phyloP scores from a whole-genome alignment of 2,113 vertebrate genomes.

The Atractosteus spatula region DNA sequence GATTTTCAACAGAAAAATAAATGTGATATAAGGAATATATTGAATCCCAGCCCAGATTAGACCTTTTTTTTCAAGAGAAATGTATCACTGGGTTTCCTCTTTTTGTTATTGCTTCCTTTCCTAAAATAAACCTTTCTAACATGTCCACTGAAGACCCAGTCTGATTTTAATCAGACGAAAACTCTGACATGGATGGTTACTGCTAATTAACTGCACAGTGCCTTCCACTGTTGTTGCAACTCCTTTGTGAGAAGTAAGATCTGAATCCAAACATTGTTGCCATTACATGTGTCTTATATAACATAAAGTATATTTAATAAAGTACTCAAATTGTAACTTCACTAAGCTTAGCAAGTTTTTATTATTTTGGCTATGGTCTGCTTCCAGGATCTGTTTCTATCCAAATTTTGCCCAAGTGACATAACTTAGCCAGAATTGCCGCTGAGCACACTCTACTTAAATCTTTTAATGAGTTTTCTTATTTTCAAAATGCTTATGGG shows the following conservation, averaged over 20 bases:
- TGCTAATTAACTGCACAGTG: slow-evolving; percentile 32
- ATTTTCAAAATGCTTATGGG: background rate
- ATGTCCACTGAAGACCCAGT: background rate
- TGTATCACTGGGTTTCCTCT: too few species aligned
- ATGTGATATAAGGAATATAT: too few species aligned
- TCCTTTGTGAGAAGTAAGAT: background rate
- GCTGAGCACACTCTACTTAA: background rate
- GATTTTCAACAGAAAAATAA: too few species aligned
- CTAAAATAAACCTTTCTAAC: background rate
- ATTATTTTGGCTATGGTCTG: background rate
- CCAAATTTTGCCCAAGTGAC: slow-evolving; percentile 1
- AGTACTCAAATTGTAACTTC: background rate
- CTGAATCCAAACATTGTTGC: background rate
- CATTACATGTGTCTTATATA: background rate
- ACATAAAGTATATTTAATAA: slow-evolving; percentile 4
- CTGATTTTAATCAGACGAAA: slow-evolving; percentile 13
- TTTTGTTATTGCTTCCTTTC: too few species aligned
- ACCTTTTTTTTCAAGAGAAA: too few species aligned
- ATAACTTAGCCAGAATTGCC: background rate
- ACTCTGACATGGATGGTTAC: slow-evolving; percentile 26
- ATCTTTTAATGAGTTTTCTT: background rate
- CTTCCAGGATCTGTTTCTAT: background rate
- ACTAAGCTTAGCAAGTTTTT: background rate
- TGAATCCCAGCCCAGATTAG: too few species aligned
- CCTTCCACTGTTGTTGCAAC: slow-evolving; percentile 8